These are phyloP conservation scores for Grammomys surdaster DNA, from an alignment of 2,113 vertebrate genomes.

Conservation along the genomic window DNA sequence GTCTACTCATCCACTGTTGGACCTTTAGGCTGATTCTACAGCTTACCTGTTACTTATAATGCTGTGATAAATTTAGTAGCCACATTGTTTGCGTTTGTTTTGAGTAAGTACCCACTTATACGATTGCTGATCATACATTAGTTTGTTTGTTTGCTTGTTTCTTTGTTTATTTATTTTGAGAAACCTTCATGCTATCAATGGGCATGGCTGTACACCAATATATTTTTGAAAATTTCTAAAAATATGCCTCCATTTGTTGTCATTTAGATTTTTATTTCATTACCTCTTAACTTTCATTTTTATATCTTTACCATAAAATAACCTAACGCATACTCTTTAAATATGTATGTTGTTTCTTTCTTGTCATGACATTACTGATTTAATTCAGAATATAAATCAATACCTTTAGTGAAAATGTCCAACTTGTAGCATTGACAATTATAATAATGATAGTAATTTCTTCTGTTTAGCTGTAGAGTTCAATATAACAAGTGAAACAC, in stretches of 20 bases:
- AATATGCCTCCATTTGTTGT: not conserved
- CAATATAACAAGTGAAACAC: constrained; percentile 5
- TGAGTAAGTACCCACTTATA: not conserved
- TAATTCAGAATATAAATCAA: constrained; percentile 26
- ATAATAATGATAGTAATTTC: constrained; percentile 11
- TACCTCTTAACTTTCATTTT: constrained; percentile 36
- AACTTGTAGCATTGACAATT: not conserved
- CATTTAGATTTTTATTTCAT: not conserved
- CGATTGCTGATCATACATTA: not conserved
- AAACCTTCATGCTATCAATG: not conserved
- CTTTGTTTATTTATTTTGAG: not conserved
- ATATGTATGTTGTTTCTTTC: not conserved
- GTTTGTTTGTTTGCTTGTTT: not conserved
- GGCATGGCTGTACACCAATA: not conserved
- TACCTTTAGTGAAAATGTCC: constrained; percentile 22
- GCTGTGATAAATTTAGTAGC: not conserved
- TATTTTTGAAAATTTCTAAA: constrained; percentile 23
- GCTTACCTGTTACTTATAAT: not conserved
- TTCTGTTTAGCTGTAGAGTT: constrained; percentile 33
- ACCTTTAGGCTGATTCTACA: not conserved
- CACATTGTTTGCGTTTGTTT: not conserved
- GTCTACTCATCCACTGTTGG: too few relatives aligned
- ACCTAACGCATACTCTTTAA: constrained; percentile 8
- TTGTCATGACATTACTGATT: not conserved
- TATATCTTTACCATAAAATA: not conserved